Evolutionary conservation across 1,140 invertebrate species (phyloP).

Genomic region (Scaptodrosophila lebanonensis): DNA sequence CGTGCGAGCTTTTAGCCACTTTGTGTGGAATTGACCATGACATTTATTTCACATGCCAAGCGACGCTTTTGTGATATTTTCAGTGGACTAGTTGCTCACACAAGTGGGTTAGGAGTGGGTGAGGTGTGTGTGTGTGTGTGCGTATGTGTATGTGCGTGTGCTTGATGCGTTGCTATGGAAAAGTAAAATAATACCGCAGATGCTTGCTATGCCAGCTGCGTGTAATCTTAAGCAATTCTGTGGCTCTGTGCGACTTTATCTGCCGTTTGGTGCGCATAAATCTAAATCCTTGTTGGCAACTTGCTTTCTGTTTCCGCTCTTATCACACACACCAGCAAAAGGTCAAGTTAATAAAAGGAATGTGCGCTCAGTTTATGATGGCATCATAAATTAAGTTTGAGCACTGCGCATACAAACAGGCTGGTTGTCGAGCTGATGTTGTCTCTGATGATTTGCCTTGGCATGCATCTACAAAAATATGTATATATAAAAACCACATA

Average conservation of each 20-base stretch:
- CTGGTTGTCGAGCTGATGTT: too few species aligned
- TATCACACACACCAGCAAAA: slow-evolving; percentile 22
- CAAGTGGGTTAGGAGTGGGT: too few species aligned
- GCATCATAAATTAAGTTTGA: slow-evolving; percentile 40
- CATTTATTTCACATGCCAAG: slow-evolving; percentile 36
- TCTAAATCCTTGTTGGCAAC: slow-evolving; percentile 1
- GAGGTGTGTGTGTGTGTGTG: slow-evolving; percentile 2
- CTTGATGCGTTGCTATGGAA: too few species aligned
- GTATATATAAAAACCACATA: too few species aligned
- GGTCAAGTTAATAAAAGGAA: slow-evolving; percentile 47
- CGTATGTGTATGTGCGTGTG: slow-evolving; percentile 1
- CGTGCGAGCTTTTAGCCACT: slow-evolving; percentile 3
- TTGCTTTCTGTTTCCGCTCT: too few species aligned
- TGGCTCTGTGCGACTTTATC: slow-evolving; percentile 22
- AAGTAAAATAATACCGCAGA: too few species aligned
- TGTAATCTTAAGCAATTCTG: too few species aligned
- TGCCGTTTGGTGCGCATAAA: slow-evolving; percentile 16
- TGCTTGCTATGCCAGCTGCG: too few species aligned
- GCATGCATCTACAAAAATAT: too few species aligned
- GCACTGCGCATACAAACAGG: too few species aligned
- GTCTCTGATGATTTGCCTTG: too few species aligned
- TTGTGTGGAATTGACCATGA: slow-evolving; percentile 59
- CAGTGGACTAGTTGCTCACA: too few species aligned
- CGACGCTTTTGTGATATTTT: not conserved
- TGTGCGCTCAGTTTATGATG: slow-evolving; percentile 17